Evolutionary conservation across 2,888 invertebrate species (phyloP).

Genomic region (Tinea pellionella): DNA sequence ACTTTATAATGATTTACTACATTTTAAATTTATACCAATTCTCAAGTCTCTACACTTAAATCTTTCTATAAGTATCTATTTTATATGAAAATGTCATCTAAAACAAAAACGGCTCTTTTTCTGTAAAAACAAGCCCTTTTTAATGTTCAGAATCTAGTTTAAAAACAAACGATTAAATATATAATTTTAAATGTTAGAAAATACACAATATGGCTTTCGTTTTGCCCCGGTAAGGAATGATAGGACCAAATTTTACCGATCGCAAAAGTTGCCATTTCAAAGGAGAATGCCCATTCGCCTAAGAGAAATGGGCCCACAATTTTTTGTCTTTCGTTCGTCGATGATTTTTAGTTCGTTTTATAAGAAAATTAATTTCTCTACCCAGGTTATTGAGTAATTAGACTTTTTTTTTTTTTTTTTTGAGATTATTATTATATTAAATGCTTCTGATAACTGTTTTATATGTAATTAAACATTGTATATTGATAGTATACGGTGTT

Average conservation of each 20-base stretch:
- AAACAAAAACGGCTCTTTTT: neutral
- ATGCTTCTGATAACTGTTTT: too few relatives aligned
- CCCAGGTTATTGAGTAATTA: too few relatives aligned
- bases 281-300: too few relatives aligned
- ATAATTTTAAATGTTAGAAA: conserved; percentile 17
- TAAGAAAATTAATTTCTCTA: too few relatives aligned
- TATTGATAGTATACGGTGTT: too few relatives aligned
- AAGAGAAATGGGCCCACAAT: too few relatives aligned
- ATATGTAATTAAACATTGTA: too few relatives aligned
- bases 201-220: conserved; percentile 15
- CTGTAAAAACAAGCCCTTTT: neutral
- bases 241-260: conserved; percentile 73
- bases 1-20: neutral
- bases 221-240: conserved; percentile 73
- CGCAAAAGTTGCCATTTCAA: conserved; percentile 40
- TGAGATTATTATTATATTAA: too few relatives aligned
- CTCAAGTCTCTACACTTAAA: neutral
- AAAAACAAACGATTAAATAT: neutral
- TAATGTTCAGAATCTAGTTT: neutral
- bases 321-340: too few relatives aligned
- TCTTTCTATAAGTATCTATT: neutral
- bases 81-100: neutral
- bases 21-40: neutral
- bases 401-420: too few relatives aligned
- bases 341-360: too few relatives aligned